phyloP scores from a whole-genome alignment of 2,113 vertebrate species.

The Gracilinanus agilis region DNA sequence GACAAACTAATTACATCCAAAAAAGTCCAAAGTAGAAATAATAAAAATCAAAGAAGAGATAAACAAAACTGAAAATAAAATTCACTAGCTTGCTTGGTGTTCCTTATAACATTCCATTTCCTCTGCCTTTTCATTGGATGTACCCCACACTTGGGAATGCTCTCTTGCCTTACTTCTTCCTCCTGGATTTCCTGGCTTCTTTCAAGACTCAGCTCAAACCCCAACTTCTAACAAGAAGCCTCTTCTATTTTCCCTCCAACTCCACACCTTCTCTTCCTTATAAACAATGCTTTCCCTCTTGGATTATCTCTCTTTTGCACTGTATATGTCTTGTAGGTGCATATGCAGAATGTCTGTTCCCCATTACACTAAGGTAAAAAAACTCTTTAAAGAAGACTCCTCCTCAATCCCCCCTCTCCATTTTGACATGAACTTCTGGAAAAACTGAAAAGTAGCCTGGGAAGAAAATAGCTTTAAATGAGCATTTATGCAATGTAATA shows the following conservation, averaged over 20 bases:
- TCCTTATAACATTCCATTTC: neutral
- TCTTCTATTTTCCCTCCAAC: neutral
- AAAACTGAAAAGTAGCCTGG: neutral
- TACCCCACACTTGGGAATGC: neutral
- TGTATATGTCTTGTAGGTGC: neutral
- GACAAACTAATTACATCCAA: neutral
- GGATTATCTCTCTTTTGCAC: neutral
- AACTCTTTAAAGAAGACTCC: neutral
- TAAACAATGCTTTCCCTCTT: neutral
- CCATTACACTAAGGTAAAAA: neutral
- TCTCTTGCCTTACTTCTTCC: neutral
- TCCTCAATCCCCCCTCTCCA: neutral
- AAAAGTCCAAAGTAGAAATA: neutral
- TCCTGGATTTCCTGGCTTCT: neutral
- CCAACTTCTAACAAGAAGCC: neutral
- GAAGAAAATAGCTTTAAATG: neutral
- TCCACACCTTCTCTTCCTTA: neutral
- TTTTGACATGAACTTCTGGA: neutral
- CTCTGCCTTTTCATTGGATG: neutral
- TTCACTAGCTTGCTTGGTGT: neutral
- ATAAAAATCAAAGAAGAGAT: neutral
- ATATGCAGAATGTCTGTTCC: neutral
- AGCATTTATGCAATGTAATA: neutral
- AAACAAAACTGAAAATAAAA: neutral
- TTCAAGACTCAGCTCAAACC: neutral